Evolutionary conservation across 2,113 vertebrate genomes (phyloP).

Genomic region (Probosciger aterrimus): DNA sequence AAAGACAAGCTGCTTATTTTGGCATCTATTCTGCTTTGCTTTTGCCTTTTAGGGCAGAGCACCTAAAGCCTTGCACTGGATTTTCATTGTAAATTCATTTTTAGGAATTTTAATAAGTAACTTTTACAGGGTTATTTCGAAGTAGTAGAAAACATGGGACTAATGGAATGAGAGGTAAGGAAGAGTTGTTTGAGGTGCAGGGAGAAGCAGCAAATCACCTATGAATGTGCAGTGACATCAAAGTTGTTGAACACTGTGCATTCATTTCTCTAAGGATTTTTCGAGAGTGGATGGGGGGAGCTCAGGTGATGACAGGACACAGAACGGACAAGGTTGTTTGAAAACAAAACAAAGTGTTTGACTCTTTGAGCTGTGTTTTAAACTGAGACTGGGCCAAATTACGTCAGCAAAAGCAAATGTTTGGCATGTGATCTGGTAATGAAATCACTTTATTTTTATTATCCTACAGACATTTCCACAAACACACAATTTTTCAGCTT

Average conservation of each 20-base stretch:
- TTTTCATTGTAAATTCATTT: background rate
- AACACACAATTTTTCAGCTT: background rate
- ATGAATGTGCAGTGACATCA: background rate
- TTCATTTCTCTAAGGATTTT: background rate
- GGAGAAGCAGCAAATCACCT: background rate
- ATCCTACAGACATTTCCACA: conserved; percentile 37
- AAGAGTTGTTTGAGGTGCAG: background rate
- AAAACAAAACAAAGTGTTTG: background rate
- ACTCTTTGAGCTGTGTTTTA: conserved; percentile 2
- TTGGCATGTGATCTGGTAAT: conserved; percentile 52
- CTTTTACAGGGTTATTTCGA: background rate
- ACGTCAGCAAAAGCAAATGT: conserved; percentile 33
- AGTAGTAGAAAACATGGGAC: background rate
- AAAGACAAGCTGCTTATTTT: background rate
- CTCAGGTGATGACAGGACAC: background rate
- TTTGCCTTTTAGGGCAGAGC: background rate
- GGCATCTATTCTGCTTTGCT: background rate
- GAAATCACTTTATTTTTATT: conserved; percentile 52
- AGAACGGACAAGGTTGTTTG: conserved; percentile 16
- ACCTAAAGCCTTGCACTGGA: background rate
- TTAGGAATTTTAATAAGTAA: background rate
- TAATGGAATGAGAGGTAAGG: background rate
- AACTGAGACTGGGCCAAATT: conserved; percentile 7
- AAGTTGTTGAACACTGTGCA: background rate
- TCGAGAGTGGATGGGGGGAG: background rate